phyloP scores from a whole-genome alignment of 2,888 invertebrate genomes.

The Drosophila tripunctata region DNA sequence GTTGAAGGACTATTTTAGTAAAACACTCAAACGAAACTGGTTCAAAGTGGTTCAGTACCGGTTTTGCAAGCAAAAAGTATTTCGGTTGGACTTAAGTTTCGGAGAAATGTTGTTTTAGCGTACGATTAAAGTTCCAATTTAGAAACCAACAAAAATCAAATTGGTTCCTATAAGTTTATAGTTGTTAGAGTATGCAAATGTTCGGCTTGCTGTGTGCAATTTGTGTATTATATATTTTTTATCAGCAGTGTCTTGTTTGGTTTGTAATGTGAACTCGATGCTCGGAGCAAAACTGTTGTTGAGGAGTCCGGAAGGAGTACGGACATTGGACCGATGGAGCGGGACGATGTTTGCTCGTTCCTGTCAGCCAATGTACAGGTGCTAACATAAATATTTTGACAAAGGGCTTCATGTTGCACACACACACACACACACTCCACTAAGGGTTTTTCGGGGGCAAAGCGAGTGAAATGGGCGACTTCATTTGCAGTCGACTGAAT shows the following conservation, averaged over 20 bases:
- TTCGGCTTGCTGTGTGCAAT: not conserved
- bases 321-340: not conserved
- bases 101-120: not conserved
- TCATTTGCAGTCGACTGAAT: slow-evolving; percentile 62
- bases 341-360: not conserved
- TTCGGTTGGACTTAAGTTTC: no score
- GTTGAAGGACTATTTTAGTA: no score
- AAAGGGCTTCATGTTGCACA: slow-evolving; percentile 50
- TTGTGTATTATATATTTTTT: not conserved
- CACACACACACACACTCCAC: slow-evolving; percentile 4
- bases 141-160: not conserved
- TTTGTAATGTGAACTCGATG: slow-evolving; percentile 37
- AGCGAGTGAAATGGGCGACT: slow-evolving; percentile 29
- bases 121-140: no score
- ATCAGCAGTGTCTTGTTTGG: slow-evolving; percentile 24
- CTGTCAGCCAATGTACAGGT: slow-evolving; percentile 53
- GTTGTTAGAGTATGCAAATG: slow-evolving; percentile 26
- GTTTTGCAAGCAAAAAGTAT: no score
- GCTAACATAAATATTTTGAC: slow-evolving; percentile 74
- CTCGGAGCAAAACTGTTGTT: slow-evolving; percentile 11
- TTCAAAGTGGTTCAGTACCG: no score
- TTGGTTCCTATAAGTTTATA: not conserved
- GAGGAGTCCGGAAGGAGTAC: no score
- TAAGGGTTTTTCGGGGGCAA: not conserved
- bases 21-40: no score